Base-by-base conservation (phyloP, 2,888 invertebrate species). In the Crepidodera aurea region DNA sequence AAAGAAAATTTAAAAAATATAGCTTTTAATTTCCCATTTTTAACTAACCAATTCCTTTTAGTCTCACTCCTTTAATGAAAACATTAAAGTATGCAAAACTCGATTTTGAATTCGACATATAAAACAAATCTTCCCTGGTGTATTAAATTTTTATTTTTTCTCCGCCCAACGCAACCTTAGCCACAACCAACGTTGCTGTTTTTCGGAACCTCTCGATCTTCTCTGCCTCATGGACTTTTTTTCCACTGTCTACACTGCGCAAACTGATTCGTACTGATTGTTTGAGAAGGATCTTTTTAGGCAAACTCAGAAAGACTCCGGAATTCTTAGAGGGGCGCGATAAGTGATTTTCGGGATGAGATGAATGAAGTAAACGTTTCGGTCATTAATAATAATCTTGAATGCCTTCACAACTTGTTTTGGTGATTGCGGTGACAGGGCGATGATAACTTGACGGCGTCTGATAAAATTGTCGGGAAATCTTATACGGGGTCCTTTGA, bases 181-280 rank as follows among this genome's bases (percentile, higher is more conserved):
- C n/a, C n/a, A n/a, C n/a, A n/a, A n/a, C n/a, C n/a, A n/a, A n/a
- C n/a, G n/a, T n/a, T n/a, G n/a, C n/a, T n/a, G n/a, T n/a, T n/a
- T 25, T 25, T 2, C 34, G 6, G 34, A 7, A 6, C n/a, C 34
- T 34, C 34, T 34, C n/a, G 34, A 34, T n/a, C 34, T 34, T n/a
- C n/a, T 2, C 10, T n/a, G 34, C 2, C 10, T 10, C 34, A 7
- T n/a, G 6, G 34, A n/a, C 34, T 34, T 34, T 34, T 34, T n/a
- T 7, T 10, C 34, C 8, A 34, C 34, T 10, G 34, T 5, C 34
- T 25, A 15, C 18, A 55, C 66, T 69, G 70, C 67, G 68, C 68
- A 67, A 65, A 69, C 62, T 44, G 65, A 57, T 63, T n/a, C n/a
- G n/a, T n/a, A n/a, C n/a, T n/a, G n/a, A n/a, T n/a, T 67, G 67